These are phyloP conservation scores for Athetis lepigone DNA, from an alignment of 2,888 invertebrate species.

Conservation along the genomic window DNA sequence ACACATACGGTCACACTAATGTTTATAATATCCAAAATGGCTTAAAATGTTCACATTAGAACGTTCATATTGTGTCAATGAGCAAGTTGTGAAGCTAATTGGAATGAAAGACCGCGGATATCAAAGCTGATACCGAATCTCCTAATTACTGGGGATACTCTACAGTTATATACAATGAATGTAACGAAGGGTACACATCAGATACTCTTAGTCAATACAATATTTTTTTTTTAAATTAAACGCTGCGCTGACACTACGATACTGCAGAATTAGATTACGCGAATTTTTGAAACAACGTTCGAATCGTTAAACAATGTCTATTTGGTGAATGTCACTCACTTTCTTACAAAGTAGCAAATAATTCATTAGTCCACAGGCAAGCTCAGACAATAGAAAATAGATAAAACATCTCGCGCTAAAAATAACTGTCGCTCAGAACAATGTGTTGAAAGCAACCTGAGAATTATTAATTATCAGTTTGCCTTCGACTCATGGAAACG, in stretches of 20 bases:
- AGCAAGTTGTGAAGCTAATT: slow-evolving; percentile 84
- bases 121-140: slow-evolving; percentile 83
- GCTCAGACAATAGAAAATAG: slow-evolving; percentile 69
- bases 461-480: slow-evolving; percentile 55
- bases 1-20: slow-evolving; percentile 85
- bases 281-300: slow-evolving; percentile 60
- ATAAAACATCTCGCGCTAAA: slow-evolving; percentile 67
- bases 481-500: slow-evolving; percentile 44
- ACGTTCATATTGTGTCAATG: slow-evolving; percentile 79
- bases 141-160: slow-evolving; percentile 84
- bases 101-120: slow-evolving; percentile 83
- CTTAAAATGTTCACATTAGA: slow-evolving; percentile 89
- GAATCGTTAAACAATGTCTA: slow-evolving; percentile 79
- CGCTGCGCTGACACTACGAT: slow-evolving; percentile 55
- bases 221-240: slow-evolving; percentile 63
- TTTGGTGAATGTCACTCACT: slow-evolving; percentile 76
- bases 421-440: slow-evolving; percentile 70
- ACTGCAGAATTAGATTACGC: slow-evolving; percentile 54
- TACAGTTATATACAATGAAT: slow-evolving; percentile 86
- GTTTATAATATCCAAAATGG: slow-evolving; percentile 86
- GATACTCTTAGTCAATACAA: slow-evolving; percentile 76
- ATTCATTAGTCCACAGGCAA: slow-evolving; percentile 57
- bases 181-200: slow-evolving; percentile 79
- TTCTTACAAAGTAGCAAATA: slow-evolving; percentile 51
- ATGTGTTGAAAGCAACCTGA: slow-evolving; percentile 74